These are phyloP conservation scores for Poeciliopsis prolifica DNA, from an alignment of 2,113 vertebrate genomes.

Conservation along the genomic window DNA sequence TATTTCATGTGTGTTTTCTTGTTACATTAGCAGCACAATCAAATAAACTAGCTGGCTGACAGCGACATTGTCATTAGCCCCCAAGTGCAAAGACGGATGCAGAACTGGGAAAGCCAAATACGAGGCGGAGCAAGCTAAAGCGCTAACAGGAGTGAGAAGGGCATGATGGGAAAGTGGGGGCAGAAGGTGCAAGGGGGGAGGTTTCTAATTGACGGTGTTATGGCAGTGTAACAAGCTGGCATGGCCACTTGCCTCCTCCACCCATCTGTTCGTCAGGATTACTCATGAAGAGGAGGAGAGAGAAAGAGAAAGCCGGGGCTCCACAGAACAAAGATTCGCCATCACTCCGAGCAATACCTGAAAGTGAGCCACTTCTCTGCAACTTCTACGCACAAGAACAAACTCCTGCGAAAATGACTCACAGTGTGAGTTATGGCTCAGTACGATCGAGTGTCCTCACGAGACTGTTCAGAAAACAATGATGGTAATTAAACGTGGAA, in stretches of 20 bases:
- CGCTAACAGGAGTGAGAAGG: slow-evolving; percentile 29
- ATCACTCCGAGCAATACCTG: slow-evolving; percentile 12
- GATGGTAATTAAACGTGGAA: slow-evolving; percentile 29
- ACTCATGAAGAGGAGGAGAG: slow-evolving; percentile 43
- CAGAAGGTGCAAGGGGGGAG: slow-evolving; percentile 40
- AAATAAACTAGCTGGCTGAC: background rate
- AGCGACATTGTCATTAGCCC: background rate
- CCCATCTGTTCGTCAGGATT: slow-evolving; percentile 71
- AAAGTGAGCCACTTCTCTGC: slow-evolving; percentile 27
- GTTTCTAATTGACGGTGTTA: slow-evolving; percentile 48
- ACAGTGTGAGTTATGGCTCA: slow-evolving; percentile 14
- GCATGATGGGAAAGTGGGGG: slow-evolving; percentile 22
- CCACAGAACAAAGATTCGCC: slow-evolving; percentile 21
- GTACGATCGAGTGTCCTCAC: slow-evolving; percentile 30
- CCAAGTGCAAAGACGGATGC: slow-evolving; percentile 8
- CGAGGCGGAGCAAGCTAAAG: slow-evolving; percentile 23
- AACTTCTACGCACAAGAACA: slow-evolving; percentile 24
- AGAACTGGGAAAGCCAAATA: slow-evolving; percentile 10
- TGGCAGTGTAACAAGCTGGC: slow-evolving; percentile 61
- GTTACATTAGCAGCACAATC: background rate
- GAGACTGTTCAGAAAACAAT: slow-evolving; percentile 29
- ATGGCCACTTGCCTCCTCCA: slow-evolving; percentile 43
- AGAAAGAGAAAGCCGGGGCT: slow-evolving; percentile 18
- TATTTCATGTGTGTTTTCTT: background rate
- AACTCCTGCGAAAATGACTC: slow-evolving; percentile 37